Base-by-base conservation (phyloP, 2,113 vertebrate species). In the Bambusicola thoracicus region DNA sequence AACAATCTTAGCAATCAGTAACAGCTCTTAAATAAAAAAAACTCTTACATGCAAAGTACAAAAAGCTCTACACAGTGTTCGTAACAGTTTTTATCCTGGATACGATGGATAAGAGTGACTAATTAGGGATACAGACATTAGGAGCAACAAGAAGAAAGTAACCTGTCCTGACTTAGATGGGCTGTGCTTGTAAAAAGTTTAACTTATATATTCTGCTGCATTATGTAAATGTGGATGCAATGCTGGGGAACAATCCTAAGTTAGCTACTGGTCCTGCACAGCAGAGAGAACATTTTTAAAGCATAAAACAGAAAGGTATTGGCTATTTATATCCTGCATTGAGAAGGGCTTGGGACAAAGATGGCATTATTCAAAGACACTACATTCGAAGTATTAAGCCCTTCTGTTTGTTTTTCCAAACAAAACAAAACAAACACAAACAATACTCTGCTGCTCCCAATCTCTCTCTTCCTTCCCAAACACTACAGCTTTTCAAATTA, bases 381-480 rank as follows among this genome's bases (percentile, higher is more conserved):
- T 80, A 7, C n/a, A 80, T 82, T 79, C 55, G 78, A 94, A 34
- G 80, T 67, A 70, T 20, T 78, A 87, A 85, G 18, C 27, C 14
- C 40, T 94, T 91, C 65, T 70, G 59, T 70, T 92, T 78, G 59
- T 46, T 90, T 53, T 81, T 77, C 55, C 55, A 83, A 90, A 93
- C 18, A 66, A 90, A 90, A 93, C 18, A 66, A 90, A 88, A 66
- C 32, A 21, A 93, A 69, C 59, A 85, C 17, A 74, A 93, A 94
- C 13, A 79, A 77, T 19, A 80, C 13, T 66, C 38, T 56, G 27
- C 12, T 77, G 56, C 58, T 83, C 79, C 49, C 27, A 85, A 29
- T 55, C 40, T 89, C 53, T 9, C 18, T 1, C 17, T 65, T 65
- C 53, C 19, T 49, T 55, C 89, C 8, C 49, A 59, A 93, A 74